Evolutionary conservation across 1,140 invertebrate species (phyloP).

Genomic region (Drusus annulatus): DNA sequence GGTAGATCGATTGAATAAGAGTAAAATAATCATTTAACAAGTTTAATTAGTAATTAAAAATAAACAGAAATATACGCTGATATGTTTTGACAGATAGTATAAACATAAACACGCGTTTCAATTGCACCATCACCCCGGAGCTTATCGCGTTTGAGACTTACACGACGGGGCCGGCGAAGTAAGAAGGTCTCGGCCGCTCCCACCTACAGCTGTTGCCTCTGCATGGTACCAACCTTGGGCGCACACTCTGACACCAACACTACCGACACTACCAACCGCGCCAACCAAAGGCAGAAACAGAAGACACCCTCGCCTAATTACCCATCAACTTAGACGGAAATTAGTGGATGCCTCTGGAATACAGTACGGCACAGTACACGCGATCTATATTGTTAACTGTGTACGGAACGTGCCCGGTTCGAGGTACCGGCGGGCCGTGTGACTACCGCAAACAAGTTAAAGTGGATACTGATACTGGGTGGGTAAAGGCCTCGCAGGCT

Average conservation of each 20-base stretch:
- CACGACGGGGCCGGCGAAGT: not conserved
- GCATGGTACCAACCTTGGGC: slow-evolving; percentile 8
- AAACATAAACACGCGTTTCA: too few relatives aligned
- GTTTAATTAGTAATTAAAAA: too few relatives aligned
- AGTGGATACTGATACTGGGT: not conserved
- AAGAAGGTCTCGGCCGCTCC: slow-evolving; percentile 28
- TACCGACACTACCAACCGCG: not conserved
- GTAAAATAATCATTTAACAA: too few relatives aligned
- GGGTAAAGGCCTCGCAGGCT: not conserved
- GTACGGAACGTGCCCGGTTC: not conserved
- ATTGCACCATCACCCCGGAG: too few relatives aligned
- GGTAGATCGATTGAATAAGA: too few relatives aligned
- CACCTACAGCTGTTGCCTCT: slow-evolving; percentile 19
- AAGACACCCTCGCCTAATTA: not conserved
- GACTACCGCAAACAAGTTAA: too few relatives aligned
- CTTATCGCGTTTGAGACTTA: not conserved
- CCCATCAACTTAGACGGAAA: not conserved
- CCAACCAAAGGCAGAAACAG: not conserved
- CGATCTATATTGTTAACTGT: too few relatives aligned
- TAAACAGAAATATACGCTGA: too few relatives aligned
- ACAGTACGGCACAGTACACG: too few relatives aligned
- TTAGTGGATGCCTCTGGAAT: too few relatives aligned
- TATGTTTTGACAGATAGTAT: too few relatives aligned
- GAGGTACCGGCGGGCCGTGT: not conserved
- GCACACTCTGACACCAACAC: not conserved